Conservation (phyloP, 2,113 vertebrate genomes). For the Onychorhynchus coronatus region DNA sequence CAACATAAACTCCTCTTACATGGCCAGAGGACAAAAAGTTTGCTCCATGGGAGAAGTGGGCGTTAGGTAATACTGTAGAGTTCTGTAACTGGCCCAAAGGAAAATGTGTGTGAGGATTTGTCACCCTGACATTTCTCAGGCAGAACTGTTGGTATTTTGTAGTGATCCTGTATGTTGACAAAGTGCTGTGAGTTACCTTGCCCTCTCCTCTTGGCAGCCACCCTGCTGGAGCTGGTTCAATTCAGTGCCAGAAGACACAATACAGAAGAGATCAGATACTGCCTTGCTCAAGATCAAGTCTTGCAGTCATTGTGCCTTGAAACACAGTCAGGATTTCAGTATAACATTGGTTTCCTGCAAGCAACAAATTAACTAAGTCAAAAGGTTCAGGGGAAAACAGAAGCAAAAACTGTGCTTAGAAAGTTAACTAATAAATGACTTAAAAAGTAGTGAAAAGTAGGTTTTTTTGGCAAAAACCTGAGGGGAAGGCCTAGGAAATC, state of each 20-base stretch:
- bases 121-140: background rate
- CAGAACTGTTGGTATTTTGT: background rate
- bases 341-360: background rate
- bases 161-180: background rate
- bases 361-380: background rate
- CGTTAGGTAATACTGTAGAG: background rate
- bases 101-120: background rate
- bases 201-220: background rate
- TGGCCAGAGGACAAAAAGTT: background rate
- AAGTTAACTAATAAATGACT: background rate
- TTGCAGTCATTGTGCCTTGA: background rate
- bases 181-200: background rate
- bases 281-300: background rate
- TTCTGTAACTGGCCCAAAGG: background rate
- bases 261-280: background rate
- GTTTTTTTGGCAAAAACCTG: background rate
- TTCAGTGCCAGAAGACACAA: background rate
- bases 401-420: background rate
- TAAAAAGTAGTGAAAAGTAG: fast-evolving
- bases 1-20: background rate
- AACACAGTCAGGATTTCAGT: background rate
- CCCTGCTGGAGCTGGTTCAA: background rate
- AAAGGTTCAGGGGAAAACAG: background rate
- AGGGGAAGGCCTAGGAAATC: background rate
- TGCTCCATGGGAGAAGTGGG: fast-evolving